phyloP scores from a whole-genome alignment of 2,888 invertebrate species.

The Platycnemis pennipes region DNA sequence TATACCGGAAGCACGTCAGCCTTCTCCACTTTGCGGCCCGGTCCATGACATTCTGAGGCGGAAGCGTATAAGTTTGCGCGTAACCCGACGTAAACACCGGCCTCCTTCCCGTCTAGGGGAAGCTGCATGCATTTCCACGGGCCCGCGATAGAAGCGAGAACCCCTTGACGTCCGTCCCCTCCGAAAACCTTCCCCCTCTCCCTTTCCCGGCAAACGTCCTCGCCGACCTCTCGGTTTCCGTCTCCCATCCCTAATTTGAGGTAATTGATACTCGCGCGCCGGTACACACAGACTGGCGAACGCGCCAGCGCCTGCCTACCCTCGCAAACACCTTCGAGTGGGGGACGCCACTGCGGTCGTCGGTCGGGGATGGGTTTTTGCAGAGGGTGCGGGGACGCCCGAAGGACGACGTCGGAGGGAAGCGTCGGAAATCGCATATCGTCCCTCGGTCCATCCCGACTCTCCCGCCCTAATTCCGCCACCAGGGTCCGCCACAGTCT shows the following conservation, averaged over 20 bases:
- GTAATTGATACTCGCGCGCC: neutral
- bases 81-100: no score
- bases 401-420: neutral
- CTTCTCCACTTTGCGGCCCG: no score
- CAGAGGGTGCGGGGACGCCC: neutral
- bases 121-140: neutral
- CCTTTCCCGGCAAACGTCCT: neutral
- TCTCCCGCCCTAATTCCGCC: slow-evolving; percentile 45
- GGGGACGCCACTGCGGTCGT: neutral
- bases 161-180: neutral
- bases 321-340: neutral
- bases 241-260: neutral
- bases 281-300: neutral
- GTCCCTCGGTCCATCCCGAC: neutral
- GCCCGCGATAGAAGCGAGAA: no score
- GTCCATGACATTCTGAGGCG: no score
- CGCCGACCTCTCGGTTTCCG: neutral
- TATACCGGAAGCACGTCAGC: no score
- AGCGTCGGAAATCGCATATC: neutral
- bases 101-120: neutral
- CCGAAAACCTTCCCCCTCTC: neutral
- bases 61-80: no score
- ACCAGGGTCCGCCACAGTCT: neutral
- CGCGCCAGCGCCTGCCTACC: neutral
- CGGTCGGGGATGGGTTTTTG: neutral